phyloP scores from a whole-genome alignment of 2,113 vertebrate species.

The Saguinus midas region DNA sequence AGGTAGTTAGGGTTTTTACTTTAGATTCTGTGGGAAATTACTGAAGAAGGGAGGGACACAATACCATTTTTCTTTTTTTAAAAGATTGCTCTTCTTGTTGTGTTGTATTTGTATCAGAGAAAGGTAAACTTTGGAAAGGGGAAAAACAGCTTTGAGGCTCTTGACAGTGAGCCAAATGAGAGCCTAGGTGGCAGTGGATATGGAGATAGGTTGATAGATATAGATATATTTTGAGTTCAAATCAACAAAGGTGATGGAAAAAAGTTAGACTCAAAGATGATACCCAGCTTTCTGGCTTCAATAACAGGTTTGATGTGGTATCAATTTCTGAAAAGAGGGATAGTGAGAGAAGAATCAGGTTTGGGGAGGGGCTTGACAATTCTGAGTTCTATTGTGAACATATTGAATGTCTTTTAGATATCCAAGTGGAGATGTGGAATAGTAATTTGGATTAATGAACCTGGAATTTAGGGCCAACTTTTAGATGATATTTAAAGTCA shows the following conservation, averaged over 20 bases:
- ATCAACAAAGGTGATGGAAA: not conserved
- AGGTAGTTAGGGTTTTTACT: not conserved
- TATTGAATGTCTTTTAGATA: not conserved
- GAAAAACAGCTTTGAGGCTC: not conserved
- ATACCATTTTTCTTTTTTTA: not conserved
- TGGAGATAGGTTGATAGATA: not conserved
- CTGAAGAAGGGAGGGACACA: not conserved
- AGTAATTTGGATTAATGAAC: conserved; percentile 4
- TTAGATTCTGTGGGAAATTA: conserved; percentile 21
- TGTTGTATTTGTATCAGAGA: not conserved
- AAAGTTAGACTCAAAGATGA: conserved; percentile 24
- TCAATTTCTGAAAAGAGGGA: not conserved
- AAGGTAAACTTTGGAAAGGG: not conserved
- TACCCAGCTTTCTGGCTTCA: conserved; percentile 33
- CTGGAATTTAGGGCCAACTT: conserved; percentile 18
- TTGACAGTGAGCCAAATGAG: conserved; percentile 28
- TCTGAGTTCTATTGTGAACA: not conserved
- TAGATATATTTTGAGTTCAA: not conserved
- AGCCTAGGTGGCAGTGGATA: not conserved
- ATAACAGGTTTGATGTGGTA: not conserved
- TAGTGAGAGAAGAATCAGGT: not conserved
- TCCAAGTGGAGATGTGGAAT: not conserved
- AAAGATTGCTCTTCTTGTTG: not conserved
- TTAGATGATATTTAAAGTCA: conserved; percentile 27
- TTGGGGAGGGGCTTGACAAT: not conserved